These are phyloP conservation scores for Drosophila truncata DNA, from an alignment of 1,140 invertebrate species.

Conservation along the genomic window DNA sequence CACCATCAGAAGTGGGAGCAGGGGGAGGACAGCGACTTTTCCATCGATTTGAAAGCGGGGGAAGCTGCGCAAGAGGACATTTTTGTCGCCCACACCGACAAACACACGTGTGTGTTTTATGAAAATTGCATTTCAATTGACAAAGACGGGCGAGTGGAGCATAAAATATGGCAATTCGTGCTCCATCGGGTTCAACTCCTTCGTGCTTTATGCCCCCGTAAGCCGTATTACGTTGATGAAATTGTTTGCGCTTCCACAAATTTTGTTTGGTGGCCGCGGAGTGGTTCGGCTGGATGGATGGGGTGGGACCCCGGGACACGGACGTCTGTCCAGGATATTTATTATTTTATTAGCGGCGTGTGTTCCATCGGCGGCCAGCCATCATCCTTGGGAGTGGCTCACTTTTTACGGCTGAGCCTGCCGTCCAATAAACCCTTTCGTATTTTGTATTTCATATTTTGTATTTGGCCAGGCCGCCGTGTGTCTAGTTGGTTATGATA, in stretches of 20 bases:
- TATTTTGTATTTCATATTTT: slow-evolving; percentile 14
- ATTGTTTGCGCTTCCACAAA: slow-evolving; percentile 77
- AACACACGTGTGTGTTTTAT: slow-evolving; percentile 76
- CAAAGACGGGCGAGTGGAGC: slow-evolving; percentile 58
- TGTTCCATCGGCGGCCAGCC: slow-evolving; percentile 39
- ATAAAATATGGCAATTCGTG: slow-evolving; percentile 81
- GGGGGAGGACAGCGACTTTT: slow-evolving; percentile 51
- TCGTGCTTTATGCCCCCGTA: slow-evolving; percentile 63
- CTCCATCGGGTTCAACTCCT: slow-evolving; percentile 55
- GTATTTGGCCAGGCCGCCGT: slow-evolving; percentile 51
- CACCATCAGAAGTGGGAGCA: not conserved
- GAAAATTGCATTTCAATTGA: slow-evolving; percentile 83
- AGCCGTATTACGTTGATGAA: slow-evolving; percentile 68
- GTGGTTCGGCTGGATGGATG: slow-evolving; percentile 38
- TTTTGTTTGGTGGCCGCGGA: slow-evolving; percentile 34
- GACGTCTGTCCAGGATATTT: slow-evolving; percentile 68
- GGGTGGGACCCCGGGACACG: not conserved
- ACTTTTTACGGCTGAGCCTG: slow-evolving; percentile 53
- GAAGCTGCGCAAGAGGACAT: slow-evolving; percentile 41
- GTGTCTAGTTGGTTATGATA: slow-evolving; percentile 65
- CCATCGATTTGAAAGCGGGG: slow-evolving; percentile 18
- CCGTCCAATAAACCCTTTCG: slow-evolving; percentile 55
- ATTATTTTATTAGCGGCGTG: slow-evolving; percentile 83
- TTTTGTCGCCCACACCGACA: slow-evolving; percentile 19
- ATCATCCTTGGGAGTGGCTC: slow-evolving; percentile 62